Evolutionary conservation across 2,888 invertebrate genomes (phyloP).

Genomic region (Enchytraeus crypticus): DNA sequence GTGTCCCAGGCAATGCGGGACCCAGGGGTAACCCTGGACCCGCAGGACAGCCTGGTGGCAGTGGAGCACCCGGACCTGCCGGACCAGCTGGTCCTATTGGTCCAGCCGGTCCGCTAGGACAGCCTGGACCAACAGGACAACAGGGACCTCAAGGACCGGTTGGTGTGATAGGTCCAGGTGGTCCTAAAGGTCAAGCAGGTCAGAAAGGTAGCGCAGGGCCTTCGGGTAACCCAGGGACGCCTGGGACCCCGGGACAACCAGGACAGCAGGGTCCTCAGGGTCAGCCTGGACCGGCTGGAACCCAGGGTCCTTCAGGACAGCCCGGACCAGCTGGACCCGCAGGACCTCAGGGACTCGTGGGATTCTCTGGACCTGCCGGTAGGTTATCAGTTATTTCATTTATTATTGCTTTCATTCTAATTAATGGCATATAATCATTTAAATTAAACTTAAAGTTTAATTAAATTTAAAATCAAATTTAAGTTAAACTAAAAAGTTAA

Average conservation of each 20-base stretch:
- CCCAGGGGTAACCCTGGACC: conserved; percentile 11
- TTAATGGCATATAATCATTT: no score
- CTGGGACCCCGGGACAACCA: conserved; percentile 15
- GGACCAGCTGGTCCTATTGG: conserved; percentile 23
- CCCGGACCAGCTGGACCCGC: conserved; percentile 20
- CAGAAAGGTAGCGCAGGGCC: conserved; percentile 26
- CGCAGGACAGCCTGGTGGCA: neutral
- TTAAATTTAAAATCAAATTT: no score
- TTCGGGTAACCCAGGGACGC: conserved; percentile 9
- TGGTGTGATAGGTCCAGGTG: conserved; percentile 54
- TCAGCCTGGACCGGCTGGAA: conserved; percentile 13
- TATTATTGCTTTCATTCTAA: no score
- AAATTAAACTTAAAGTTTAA: no score
- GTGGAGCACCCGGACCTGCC: conserved; percentile 12
- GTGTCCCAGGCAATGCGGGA: conserved; percentile 13
- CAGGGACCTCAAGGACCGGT: conserved; percentile 22
- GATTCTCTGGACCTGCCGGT: no score
- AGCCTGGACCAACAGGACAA: conserved; percentile 13
- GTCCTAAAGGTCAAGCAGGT: conserved; percentile 47
- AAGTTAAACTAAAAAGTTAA: no score
- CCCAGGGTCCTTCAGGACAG: conserved; percentile 21
- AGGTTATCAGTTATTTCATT: no score
- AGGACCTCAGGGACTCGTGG: conserved; percentile 9
- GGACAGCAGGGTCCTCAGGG: conserved; percentile 23
- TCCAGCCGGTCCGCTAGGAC: conserved; percentile 18